Base-by-base conservation (phyloP, 2,113 vertebrate species). In the Proteles cristata region DNA sequence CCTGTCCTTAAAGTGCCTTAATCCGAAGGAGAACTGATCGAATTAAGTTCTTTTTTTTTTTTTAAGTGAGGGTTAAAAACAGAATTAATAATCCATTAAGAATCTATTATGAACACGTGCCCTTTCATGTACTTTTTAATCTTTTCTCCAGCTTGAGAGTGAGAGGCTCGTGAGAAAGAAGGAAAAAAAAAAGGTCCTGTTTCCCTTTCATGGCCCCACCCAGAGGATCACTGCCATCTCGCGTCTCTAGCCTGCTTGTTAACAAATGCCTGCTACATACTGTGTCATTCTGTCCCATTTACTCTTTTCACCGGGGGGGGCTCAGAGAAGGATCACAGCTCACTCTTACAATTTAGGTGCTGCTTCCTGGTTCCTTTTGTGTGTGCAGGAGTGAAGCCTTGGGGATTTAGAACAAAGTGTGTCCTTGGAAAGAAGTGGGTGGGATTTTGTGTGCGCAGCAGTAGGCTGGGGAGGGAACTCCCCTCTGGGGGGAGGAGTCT, bases 401-500 rank as follows among this genome's bases (percentile, higher is more conserved):
- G 77, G 94, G 91, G 87, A 82, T 63, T 93, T 16, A 11, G 96
- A 50, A 50, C 11, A 65, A 87, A 95, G 97, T 79, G 63, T 45
- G 93, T 91, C 88, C 76, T 93, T 74, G 86, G 71, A 65, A 95
- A 84, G 45, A 48, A 94, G 79, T 88, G 91, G 89, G 86, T 85
- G 87, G 84, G 28, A 48, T 61, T 79, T 39, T 7, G 39, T 31
- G 26, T 43, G 58, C 50, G 58, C 50, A 0, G 25, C 55, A 31
- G 66, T 11, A 26, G 83, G 31, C 33, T 55, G 73, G 66, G 43
- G 65, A 28, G 25, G 43, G 39, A 23, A 11, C 0, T 15, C 94
- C 28, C 39, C 39, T 31, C 31, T 43, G 14, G 1, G 10, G 84
- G 95, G 82, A 94, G 93, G 96, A 79, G 66, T 79, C 79, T 16